Evolutionary conservation across 2,888 invertebrate genomes (phyloP).

Genomic region (Pammene fasciana): DNA sequence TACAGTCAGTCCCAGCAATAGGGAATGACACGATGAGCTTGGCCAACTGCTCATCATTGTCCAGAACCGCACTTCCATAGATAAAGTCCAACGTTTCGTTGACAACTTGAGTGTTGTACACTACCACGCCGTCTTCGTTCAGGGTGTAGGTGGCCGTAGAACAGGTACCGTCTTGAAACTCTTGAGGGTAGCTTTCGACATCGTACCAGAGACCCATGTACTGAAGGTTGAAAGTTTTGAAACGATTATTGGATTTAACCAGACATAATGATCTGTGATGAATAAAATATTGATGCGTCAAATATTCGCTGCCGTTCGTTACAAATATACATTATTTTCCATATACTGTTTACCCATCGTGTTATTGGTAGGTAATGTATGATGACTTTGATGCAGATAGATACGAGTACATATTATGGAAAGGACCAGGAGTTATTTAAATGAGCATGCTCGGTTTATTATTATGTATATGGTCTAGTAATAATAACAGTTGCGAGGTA

Average conservation of each 20-base stretch:
- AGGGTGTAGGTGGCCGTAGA: constrained; percentile 76
- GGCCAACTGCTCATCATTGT: constrained; percentile 64
- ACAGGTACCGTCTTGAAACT: constrained; percentile 82
- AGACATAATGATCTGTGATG: too few species aligned
- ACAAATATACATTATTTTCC: too few species aligned
- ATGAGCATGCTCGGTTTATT: too few species aligned
- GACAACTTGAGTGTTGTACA: constrained; percentile 40
- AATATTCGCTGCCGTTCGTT: too few species aligned
- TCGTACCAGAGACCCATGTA: constrained; percentile 84
- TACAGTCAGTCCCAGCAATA: constrained; percentile 57
- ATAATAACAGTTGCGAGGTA: too few species aligned
- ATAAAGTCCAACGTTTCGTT: constrained; percentile 72
- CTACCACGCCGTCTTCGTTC: constrained; percentile 48
- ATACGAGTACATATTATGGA: too few species aligned
- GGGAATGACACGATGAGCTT: constrained; percentile 79
- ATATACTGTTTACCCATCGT: too few species aligned
- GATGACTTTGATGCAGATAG: too few species aligned
- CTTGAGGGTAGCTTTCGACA: constrained; percentile 65
- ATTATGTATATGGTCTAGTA: too few species aligned
- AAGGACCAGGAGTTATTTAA: too few species aligned
- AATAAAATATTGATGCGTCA: too few species aligned
- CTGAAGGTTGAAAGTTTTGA: constrained; percentile 53
- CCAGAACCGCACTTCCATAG: constrained; percentile 67
- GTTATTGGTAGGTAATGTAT: too few species aligned
- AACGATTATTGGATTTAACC: neutral